Evolutionary conservation across 2,888 invertebrate genomes (phyloP), one percentile per base, ranked within the genome.

Genomic region (Lasioglossum pauxillum): DNA sequence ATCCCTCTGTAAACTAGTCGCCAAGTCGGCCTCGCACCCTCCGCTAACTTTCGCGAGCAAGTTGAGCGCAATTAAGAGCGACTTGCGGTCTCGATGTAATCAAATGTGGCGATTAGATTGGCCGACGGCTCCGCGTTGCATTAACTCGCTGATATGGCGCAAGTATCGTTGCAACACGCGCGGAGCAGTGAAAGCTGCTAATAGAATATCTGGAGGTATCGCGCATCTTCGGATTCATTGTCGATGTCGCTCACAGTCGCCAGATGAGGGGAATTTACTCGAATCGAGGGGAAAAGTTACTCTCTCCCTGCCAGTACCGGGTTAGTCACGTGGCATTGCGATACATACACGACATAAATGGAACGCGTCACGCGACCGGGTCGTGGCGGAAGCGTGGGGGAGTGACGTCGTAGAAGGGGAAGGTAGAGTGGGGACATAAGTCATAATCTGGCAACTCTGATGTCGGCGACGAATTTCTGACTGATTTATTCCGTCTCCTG

Each of bases 51-150:
- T 67, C 64, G 75, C 75, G 75, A 84, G 57, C 72, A 44, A 78
- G 72, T 35, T n/a, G 77, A 27, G 23, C 60, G 84, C 78, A 82
- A 84, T 84, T 84, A 84, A 84, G 75, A 78, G 82, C 78, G 72
- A 78, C 84, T 74, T 49, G 74, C 64, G 75, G 71, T 64, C 71
- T 57, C 78, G 84, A 81, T 82, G 78, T 82, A 84, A 82, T 84
- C 82, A 82, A 82, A 84, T 46, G 71, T 75, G 82, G 73, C 82
- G 84, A 84, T 84, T 81, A 84, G 80, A 84, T 82, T 67, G 81
- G 73, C 72, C 46, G 82, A 82, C 74, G 74, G 53, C 27, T 60
- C 16, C 46, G 67, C 53, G 82, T 78, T 84, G 84, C 82, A 84
- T 78, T 82, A 64, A 64, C 64, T 41, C 53, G 49, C 41, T 49